Evolutionary conservation across 2,113 vertebrate genomes (phyloP).

Genomic region (Cyphomyrus discorhynchus): DNA sequence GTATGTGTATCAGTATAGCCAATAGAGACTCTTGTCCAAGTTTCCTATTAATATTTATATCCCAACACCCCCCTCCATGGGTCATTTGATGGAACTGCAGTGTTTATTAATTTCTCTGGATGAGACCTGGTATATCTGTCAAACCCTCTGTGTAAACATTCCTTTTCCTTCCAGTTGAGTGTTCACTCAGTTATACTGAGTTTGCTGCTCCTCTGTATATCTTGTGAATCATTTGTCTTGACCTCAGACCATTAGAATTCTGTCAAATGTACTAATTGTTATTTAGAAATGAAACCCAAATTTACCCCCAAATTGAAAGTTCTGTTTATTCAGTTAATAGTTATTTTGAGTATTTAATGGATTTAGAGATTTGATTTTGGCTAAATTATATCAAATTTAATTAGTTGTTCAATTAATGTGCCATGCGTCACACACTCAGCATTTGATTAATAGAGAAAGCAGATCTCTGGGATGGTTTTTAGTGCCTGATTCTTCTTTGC

Average conservation of each 20-base stretch:
- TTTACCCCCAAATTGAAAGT: not conserved
- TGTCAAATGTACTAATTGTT: not conserved
- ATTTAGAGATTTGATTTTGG: not conserved
- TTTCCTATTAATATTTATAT: conserved; percentile 1
- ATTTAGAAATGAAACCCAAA: not conserved
- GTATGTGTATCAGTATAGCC: not conserved
- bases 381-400: conserved; percentile 5
- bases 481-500: not conserved
- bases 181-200: not conserved
- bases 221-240: not conserved
- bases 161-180: conserved; percentile 6
- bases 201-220: not conserved
- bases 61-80: conserved; percentile 19
- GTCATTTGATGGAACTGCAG: conserved; percentile 20
- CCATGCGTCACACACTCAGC: not conserved
- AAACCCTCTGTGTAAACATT: not conserved
- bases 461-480: not conserved
- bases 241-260: not conserved
- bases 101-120: not conserved
- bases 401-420: not conserved
- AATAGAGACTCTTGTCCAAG: not conserved
- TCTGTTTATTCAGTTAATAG: not conserved
- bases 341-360: not conserved
- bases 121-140: not conserved
- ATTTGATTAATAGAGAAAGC: not conserved